These are phyloP conservation scores for Jaculus jaculus DNA, from an alignment of 2,113 vertebrate species.

Conservation along the genomic window DNA sequence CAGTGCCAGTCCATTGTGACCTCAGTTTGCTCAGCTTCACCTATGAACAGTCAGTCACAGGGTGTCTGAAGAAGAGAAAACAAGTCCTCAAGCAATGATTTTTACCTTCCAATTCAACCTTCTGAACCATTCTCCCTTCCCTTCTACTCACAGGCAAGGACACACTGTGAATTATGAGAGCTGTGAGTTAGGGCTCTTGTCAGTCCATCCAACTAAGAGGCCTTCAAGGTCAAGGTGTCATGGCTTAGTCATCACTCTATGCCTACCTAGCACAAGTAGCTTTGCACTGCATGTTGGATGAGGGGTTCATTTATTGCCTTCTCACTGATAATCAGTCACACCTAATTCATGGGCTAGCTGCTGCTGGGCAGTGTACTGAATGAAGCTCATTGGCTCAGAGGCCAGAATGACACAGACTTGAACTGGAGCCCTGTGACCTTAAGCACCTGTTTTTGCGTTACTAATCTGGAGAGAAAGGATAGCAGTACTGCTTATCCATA, in stretches of 20 bases:
- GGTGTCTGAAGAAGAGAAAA: neutral
- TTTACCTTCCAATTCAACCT: neutral
- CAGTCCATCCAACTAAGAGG: neutral
- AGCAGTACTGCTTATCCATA: neutral
- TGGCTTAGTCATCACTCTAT: neutral
- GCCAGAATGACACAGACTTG: neutral
- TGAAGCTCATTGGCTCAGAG: constrained; percentile 5
- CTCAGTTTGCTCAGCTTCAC: neutral
- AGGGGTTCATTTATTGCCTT: neutral
- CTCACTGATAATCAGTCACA: neutral
- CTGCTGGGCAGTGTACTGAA: neutral
- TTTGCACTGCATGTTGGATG: neutral
- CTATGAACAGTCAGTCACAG: neutral
- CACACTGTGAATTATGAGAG: neutral
- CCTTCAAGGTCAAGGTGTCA: neutral
- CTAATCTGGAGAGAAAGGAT: neutral
- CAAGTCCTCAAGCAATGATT: neutral
- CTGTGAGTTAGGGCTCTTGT: neutral
- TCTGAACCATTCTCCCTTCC: neutral
- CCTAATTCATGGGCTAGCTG: neutral
- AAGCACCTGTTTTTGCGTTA: neutral
- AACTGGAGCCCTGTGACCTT: neutral
- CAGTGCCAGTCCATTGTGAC: neutral
- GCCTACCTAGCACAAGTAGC: neutral
- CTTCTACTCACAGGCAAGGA: neutral